Conservation (phyloP, 2,797 vertebrate genomes). For the Oryzias sinensis region DNA sequence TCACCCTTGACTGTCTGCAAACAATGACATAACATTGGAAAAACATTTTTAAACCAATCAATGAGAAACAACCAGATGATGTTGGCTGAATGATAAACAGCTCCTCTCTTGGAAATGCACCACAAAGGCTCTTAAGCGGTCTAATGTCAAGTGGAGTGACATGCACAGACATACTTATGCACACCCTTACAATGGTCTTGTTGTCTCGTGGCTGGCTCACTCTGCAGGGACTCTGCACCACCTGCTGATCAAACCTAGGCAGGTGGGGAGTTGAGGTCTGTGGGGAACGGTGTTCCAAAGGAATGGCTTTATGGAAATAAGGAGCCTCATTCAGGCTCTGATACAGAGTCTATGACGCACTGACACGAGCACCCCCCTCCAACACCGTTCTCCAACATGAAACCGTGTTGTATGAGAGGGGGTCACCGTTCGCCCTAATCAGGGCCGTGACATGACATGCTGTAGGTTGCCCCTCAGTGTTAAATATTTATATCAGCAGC, state of each 20-base stretch:
- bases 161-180: slow-evolving; percentile 10
- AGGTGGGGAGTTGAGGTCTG: slow-evolving; percentile 49
- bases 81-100: slow-evolving; percentile 70
- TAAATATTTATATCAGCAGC: slow-evolving; percentile 82
- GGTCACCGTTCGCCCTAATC: slow-evolving; percentile 81
- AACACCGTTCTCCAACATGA: slow-evolving; percentile 55
- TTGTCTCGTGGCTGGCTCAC: slow-evolving; percentile 31
- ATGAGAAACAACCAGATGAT: slow-evolving; percentile 73
- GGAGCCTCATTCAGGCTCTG: slow-evolving; percentile 67
- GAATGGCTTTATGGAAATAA: slow-evolving; percentile 79
- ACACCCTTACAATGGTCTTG: slow-evolving; percentile 22
- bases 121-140: slow-evolving; percentile 53
- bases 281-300: slow-evolving; percentile 68
- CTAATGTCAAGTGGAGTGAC: slow-evolving; percentile 53
- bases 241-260: slow-evolving; percentile 47
- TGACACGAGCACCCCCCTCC: slow-evolving; percentile 54
- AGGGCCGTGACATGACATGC: slow-evolving; percentile 82
- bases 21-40: slow-evolving; percentile 78
- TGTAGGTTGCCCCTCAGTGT: slow-evolving; percentile 81
- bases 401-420: slow-evolving; percentile 76
- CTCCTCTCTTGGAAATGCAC: slow-evolving; percentile 39
- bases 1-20: slow-evolving; percentile 69
- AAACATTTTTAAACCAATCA: slow-evolving; percentile 76
- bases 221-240: slow-evolving; percentile 40
- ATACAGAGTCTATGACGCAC: slow-evolving; percentile 68